Evolutionary conservation across 1,140 invertebrate species (phyloP).

Genomic region (Drosophila takahashii): DNA sequence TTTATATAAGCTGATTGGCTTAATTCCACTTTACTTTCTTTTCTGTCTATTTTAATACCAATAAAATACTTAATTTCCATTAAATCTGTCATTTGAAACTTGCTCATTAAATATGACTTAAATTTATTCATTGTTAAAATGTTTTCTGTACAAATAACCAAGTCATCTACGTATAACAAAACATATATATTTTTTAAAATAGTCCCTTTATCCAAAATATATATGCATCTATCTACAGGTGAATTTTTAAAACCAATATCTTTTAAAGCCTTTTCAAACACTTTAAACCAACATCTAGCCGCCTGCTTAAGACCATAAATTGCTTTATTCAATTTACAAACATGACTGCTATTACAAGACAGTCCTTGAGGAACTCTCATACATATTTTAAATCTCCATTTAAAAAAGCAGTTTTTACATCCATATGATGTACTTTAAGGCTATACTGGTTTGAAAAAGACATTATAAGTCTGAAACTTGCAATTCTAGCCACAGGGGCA

Average conservation of each 20-base stretch:
- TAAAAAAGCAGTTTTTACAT: neutral
- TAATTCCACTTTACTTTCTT: neutral
- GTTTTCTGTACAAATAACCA: conserved; percentile 1
- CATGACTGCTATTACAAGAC: neutral
- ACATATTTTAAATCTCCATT: neutral
- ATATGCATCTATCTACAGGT: neutral
- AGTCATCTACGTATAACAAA: conserved; percentile 6
- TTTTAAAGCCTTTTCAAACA: neutral
- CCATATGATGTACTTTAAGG: neutral
- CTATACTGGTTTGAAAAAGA: neutral
- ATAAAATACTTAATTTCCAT: conserved; percentile 1
- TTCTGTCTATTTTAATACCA: neutral
- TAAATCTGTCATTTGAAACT: conserved; percentile 9
- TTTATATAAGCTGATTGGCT: conserved; percentile 1
- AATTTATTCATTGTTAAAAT: conserved; percentile 1
- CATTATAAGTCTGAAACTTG: neutral
- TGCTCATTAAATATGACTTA: neutral
- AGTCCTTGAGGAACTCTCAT: neutral
- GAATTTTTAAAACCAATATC: neutral
- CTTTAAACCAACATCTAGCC: too few species aligned
- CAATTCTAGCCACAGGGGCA: neutral
- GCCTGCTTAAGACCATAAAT: neutral
- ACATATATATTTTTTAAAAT: conserved; percentile 4
- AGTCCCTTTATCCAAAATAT: conserved; percentile 3
- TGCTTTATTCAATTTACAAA: conserved; percentile 1